Base-by-base conservation (phyloP, 2,888 invertebrate species). In the Pteria penguin region DNA sequence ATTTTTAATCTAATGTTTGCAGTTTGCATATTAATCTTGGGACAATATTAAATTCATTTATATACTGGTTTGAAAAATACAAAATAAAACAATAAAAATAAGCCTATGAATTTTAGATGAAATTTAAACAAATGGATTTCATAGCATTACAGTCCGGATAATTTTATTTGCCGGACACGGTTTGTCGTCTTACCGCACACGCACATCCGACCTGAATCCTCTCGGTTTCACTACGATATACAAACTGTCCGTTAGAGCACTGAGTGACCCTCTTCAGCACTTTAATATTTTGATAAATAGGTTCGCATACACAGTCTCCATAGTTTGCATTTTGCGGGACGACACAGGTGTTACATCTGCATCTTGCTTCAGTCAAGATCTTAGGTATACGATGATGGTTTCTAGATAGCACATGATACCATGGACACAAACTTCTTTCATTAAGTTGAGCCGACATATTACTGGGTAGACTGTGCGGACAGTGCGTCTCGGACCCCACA, bases 121-220 rank as follows among this genome's bases (percentile, higher is more conserved):
- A n/a, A n/a, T n/a, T n/a, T n/a, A n/a, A n/a, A n/a, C n/a, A n/a
- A n/a, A n/a, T n/a, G n/a, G n/a, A n/a, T n/a, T n/a, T n/a, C n/a
- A n/a, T n/a, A n/a, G n/a, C n/a, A n/a, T n/a, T n/a, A n/a, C n/a
- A n/a, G n/a, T n/a, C n/a, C n/a, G n/a, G n/a, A n/a, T n/a, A n/a
- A n/a, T n/a, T n/a, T n/a, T n/a, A 45, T 45, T 45, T 18, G 18
- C 45, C 18, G 11, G 60, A 60, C 22, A 60, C 27, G 5, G 27
- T 29, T 60, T 60, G 60, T 60, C 60, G 24, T 27, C 60, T 22
- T 27, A 60, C 27, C 27, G 60, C 60, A 27, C 60, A 60, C 27
- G 60, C 60, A 29, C 60, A 60, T 60, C 60, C 60, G 4, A 60
- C 60, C 4, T 24, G 60, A 60, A 60, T 60, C 27, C 27, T 60